Evolutionary conservation across 2,797 vertebrate species (phyloP), one percentile per base, ranked within the genome.

Genomic region (Antennarius maculatus): DNA sequence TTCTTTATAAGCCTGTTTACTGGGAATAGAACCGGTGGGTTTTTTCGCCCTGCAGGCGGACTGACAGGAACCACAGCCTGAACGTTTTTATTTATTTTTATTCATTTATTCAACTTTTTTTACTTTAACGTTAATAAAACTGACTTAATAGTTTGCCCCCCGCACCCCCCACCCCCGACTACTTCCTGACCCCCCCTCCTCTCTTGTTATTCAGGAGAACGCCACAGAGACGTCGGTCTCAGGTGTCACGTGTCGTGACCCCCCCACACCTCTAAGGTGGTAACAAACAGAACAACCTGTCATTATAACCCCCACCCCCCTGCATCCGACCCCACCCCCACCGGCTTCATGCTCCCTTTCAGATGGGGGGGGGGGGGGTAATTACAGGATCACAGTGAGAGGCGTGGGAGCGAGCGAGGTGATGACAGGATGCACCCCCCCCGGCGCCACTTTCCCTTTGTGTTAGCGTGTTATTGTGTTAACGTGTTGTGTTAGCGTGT

Each of bases 301-400:
- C 54, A 74, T 83, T 75, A 67, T 46, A 54, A 13, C 15, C 41
- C 47, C 48, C 53, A 27, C 77, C 58, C 47, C 61, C 31, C 28
- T 55, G 66, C 3, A 49, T 55, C 47, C 18, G 43, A 71, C 43
- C 52, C 54, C 56, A 54, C 47, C 63, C 56, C 62, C 8, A 6
- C 61, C 60, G 23, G 23, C 23, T 23, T 23, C 23, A 23, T 23
- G 23, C 66, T 81, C 61, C 55, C 77, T 85, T 85, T 79, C 72
- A 81, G 75, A 45, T 8, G 23, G 23, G 1, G 53, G 71, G 23
- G 1, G 53, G 71, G 61, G 42, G 74, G 82, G 74, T 91, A 90
- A 92, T 92, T 84, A 88, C 81, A 88, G 84, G 85, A 70, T 87
- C 60, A 65, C 69, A 72, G 70, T 77, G 68, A 81, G 76, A 82